Evolutionary conservation across 2,888 invertebrate genomes (phyloP), one percentile per base, ranked within the genome.

Genomic region (Tethea ocularis): DNA sequence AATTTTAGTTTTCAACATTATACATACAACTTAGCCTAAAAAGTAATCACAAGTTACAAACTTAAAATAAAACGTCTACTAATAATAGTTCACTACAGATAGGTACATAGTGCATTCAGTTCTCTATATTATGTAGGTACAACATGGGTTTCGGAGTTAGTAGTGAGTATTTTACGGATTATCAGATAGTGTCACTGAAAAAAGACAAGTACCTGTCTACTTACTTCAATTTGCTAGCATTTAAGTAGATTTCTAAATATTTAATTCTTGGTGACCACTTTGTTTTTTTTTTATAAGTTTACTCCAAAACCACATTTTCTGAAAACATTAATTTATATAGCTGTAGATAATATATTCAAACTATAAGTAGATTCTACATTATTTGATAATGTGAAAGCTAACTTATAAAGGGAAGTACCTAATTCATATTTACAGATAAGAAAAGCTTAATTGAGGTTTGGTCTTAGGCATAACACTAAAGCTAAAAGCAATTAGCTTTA

Each of bases 21-120:
- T 64, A 63, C 62, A 64, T 62, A 69, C 61, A 60, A 68, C 71
- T 80, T 77, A 80, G 60, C 62, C 70, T 73, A 68, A 60, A 63
- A 57, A 33, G 11, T 20, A 26, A 54, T 36, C 22, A 54, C 22
- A 54, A 36, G 8, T 52, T 65, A 71, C 72, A 71, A 75, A 74
- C 57, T 66, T 66, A 72, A 69, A 61, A 59, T 54, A 60, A 67
- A 58, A 52, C 10, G 51, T 60, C 58, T 57, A 60, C 57, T 64
- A 63, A 58, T 46, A 63, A 54, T 68, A 65, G 56, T 61, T 61
- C 58, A 59, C 60, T 71, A 74, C 61, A 58, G 64, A 60, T 70
- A 58, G 64, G 59, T 70, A 66, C 57, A 66, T 64, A 70, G 65
- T 71, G 71, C 66, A 71, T 70, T 70, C 71, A 69, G 63, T 71